A percentile compares a stretch with the other conserved stretches of the same genome.
Evolutionary conservation across 1,140 invertebrate species (phyloP).

Genomic region (Trichonephila clavata): DNA sequence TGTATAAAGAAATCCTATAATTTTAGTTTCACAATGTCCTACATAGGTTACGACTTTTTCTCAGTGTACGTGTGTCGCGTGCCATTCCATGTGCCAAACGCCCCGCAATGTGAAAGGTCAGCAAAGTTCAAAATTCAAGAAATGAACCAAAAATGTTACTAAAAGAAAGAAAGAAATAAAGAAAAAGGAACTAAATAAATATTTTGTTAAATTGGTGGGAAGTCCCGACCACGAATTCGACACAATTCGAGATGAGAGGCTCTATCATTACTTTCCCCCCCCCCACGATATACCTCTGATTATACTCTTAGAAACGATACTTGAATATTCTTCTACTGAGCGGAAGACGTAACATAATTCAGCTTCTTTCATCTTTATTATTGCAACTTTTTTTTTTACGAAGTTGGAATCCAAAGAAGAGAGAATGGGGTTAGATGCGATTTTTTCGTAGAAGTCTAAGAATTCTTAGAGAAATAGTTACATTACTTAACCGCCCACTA

Average conservation of each 20-base stretch:
- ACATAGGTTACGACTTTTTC: not conserved
- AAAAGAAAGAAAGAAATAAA: not conserved
- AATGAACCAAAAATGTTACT: not conserved
- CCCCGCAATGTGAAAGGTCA: constrained; percentile 4
- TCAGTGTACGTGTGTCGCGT: not conserved
- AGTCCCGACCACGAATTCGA: constrained; percentile 41
- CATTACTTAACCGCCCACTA: not conserved
- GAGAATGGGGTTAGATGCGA: not conserved
- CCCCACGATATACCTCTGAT: not conserved
- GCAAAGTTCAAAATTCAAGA: not conserved
- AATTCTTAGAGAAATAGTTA: not conserved
- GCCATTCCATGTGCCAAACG: not conserved
- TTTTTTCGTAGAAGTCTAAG: not conserved
- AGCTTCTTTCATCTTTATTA: not conserved
- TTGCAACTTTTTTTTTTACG: not conserved
- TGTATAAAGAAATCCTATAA: not conserved
- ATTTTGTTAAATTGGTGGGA: constrained; percentile 38
- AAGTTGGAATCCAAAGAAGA: not conserved
- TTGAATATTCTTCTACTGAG: not conserved
- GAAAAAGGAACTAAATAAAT: not conserved
- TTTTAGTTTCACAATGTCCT: not conserved
- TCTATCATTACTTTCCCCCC: not conserved
- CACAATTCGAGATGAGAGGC: constrained; percentile 15
- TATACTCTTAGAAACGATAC: constrained; percentile 15
- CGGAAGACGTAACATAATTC: not conserved